Conservation (phyloP, 30 jellyfish, hydroid and myxozoan genomes). For the Chrysaora quinquecirrha region DNA sequence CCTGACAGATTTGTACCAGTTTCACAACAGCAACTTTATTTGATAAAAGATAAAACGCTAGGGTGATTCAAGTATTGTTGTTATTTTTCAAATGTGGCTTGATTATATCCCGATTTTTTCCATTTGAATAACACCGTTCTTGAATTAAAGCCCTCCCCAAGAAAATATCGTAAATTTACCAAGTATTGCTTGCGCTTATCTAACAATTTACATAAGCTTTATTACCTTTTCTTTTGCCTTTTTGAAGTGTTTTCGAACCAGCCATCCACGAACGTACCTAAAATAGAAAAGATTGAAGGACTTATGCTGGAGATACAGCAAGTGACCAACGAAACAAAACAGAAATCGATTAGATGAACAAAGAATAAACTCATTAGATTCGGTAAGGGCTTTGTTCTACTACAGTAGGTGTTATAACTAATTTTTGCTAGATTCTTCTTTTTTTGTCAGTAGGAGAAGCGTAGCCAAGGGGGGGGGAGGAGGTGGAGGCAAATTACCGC, state of each 20-base stretch:
- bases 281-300: not conserved
- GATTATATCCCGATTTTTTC: too few relatives aligned
- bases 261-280: conserved; percentile 82
- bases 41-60: too few relatives aligned
- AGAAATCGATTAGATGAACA: too few relatives aligned
- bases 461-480: not conserved
- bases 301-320: too few relatives aligned
- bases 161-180: not conserved
- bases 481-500: too few relatives aligned
- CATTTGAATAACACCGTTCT: too few relatives aligned
- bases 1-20: too few relatives aligned
- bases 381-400: not conserved
- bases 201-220: not conserved
- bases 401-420: not conserved
- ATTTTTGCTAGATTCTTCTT: not conserved
- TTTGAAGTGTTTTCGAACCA: conserved; percentile 49
- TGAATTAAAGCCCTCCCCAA: too few relatives aligned
- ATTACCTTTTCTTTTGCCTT: conserved; percentile 69
- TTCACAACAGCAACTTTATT: too few relatives aligned
- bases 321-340: too few relatives aligned
- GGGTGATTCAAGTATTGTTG: too few relatives aligned
- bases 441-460: not conserved
- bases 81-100: too few relatives aligned
- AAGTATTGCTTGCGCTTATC: not conserved
- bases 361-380: not conserved